Evolutionary conservation across 2,113 vertebrate genomes (phyloP).

Genomic region (Mirza zaza): DNA sequence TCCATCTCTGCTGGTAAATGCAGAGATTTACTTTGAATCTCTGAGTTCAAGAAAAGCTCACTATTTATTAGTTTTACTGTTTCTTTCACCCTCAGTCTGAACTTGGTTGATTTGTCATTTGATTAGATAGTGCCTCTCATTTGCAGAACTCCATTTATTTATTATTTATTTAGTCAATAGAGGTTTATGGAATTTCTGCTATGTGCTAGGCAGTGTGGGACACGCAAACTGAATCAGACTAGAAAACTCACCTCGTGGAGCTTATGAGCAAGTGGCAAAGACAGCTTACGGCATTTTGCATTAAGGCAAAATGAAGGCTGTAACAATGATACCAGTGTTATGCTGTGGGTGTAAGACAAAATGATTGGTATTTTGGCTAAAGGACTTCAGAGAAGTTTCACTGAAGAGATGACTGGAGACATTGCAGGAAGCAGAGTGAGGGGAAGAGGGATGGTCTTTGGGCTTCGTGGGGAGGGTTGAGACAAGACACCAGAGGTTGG

Average conservation of each 20-base stretch:
- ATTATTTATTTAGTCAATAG: not conserved
- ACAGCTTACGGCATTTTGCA: not conserved
- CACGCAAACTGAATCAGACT: not conserved
- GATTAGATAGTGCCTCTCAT: not conserved
- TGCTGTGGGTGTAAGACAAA: rapidly evolving
- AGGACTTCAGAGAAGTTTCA: not conserved
- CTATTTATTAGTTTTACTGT: not conserved
- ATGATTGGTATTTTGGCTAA: not conserved
- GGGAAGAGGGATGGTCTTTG: not conserved
- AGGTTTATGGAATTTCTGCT: not conserved
- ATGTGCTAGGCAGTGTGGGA: not conserved
- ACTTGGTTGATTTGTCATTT: not conserved
- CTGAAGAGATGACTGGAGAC: not conserved
- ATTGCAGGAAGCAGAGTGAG: not conserved
- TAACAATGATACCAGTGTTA: no score
- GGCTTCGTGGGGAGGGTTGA: not conserved
- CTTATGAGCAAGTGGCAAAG: not conserved
- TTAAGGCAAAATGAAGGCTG: not conserved
- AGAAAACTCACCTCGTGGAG: not conserved
- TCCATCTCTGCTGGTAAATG: not conserved
- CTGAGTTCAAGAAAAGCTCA: not conserved
- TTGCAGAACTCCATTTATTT: not conserved
- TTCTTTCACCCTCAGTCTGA: not conserved
- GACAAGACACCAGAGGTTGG: not conserved
- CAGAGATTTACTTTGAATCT: constrained; percentile 16